Percentiles rank a stretch among this genome's conserved stretches.
Conservation (phyloP, 2,888 invertebrate genomes). For the Esperia sulphurella region DNA sequence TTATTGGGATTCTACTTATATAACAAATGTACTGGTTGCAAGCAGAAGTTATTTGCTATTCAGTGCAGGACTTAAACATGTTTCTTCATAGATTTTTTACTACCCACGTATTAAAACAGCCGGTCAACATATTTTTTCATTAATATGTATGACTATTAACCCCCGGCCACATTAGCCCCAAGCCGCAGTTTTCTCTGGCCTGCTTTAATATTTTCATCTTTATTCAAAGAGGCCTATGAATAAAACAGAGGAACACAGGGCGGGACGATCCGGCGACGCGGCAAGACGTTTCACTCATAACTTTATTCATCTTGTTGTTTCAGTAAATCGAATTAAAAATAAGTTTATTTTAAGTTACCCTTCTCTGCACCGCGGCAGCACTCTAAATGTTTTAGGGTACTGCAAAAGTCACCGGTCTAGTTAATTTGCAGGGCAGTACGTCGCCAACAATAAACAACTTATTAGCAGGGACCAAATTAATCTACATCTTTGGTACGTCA, state of each 20-base stretch:
- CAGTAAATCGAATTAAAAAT: slow-evolving; percentile 52
- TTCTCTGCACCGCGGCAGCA: neutral
- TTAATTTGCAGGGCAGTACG: no score
- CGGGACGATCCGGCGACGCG: slow-evolving; percentile 41
- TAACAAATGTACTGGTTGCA: no score
- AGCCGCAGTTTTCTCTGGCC: slow-evolving; percentile 53
- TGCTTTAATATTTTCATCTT: slow-evolving; percentile 76
- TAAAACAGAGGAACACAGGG: slow-evolving; percentile 48
- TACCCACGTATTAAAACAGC: slow-evolving; percentile 3
- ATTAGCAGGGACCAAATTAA: no score
- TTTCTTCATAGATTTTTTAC: slow-evolving; percentile 13
- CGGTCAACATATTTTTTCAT: slow-evolving; percentile 48
- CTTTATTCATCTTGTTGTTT: slow-evolving; percentile 60
- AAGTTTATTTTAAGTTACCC: neutral
- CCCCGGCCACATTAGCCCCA: slow-evolving; percentile 56
- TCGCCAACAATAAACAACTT: no score
- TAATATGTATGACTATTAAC: slow-evolving; percentile 73
- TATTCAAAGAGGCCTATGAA: slow-evolving; percentile 74
- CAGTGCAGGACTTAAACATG: no score
- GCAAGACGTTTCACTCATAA: slow-evolving; percentile 50
- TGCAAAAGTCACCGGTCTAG: no score
- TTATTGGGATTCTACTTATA: no score
- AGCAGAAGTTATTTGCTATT: neutral
- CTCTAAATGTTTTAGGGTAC: neutral
- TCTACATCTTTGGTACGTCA: no score